These are phyloP conservation scores for Lucifuga dentata DNA, from an alignment of 2,113 vertebrate genomes.

Conservation along the genomic window DNA sequence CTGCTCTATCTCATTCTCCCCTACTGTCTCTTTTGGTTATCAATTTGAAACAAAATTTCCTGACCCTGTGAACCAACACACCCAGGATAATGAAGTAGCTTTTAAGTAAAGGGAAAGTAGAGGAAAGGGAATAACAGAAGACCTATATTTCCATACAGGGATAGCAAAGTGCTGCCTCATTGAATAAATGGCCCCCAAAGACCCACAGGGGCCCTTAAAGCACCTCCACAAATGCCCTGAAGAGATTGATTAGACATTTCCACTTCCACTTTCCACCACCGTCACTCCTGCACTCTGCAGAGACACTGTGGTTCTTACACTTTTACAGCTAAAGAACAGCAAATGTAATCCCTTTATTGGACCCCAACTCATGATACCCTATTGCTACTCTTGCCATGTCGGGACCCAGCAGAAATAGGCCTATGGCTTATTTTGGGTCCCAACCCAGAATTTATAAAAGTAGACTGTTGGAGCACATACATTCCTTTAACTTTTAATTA, in stretches of 20 bases:
- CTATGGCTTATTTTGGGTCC: conserved; percentile 32
- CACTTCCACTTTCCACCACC: conserved; percentile 82
- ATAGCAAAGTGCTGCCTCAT: conserved; percentile 77
- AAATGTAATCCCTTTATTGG: conserved; percentile 27
- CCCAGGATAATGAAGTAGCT: conserved; percentile 63
- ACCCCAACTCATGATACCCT: conserved; percentile 46
- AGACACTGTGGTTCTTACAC: conserved; percentile 55
- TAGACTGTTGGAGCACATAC: conserved; percentile 62
- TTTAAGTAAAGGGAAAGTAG: conserved; percentile 44
- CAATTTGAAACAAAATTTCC: conserved; percentile 52
- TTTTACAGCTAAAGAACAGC: conserved; percentile 49
- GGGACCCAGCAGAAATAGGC: conserved; percentile 48
- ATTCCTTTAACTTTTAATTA: conserved; percentile 51
- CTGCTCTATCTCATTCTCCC: conserved; percentile 66
- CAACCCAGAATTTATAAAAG: conserved; percentile 58
- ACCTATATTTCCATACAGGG: conserved; percentile 38
- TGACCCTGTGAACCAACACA: conserved; percentile 51
- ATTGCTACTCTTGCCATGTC: conserved; percentile 58
- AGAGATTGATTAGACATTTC: conserved; percentile 81
- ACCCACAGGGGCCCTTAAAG: conserved; percentile 79
- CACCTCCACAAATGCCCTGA: conserved; percentile 82
- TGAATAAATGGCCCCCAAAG: conserved; percentile 80
- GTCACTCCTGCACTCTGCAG: conserved; percentile 63
- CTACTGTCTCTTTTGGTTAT: conserved; percentile 57
- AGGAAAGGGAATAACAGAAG: conserved; percentile 67